Percentiles rank a stretch among this genome's conserved stretches.
phyloP scores from a whole-genome alignment of 1,140 invertebrate genomes.

The Ectropis grisescens region DNA sequence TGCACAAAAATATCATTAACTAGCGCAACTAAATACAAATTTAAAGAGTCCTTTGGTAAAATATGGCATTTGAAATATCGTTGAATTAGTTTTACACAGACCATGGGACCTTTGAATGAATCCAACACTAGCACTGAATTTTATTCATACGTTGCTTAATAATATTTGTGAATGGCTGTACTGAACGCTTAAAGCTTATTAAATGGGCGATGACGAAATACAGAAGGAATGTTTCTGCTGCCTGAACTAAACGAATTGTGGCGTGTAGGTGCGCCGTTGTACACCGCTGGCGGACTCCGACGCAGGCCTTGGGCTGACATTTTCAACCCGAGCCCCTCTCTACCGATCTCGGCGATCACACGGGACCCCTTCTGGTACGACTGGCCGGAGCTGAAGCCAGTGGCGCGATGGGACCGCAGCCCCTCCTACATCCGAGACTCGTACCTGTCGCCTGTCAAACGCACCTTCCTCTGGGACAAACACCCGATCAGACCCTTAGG shows the following conservation, averaged over 20 bases:
- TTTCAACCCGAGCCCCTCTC: constrained; percentile 80
- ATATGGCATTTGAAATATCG: too few relatives aligned
- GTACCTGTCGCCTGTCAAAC: constrained; percentile 89
- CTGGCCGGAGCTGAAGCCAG: constrained; percentile 82
- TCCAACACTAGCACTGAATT: too few relatives aligned
- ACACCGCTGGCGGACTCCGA: constrained; percentile 73
- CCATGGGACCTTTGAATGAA: too few relatives aligned
- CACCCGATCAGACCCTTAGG: constrained; percentile 89
- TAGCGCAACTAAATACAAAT: too few relatives aligned
- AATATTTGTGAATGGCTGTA: too few relatives aligned
- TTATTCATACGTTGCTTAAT: too few relatives aligned
- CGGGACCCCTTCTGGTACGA: constrained; percentile 90
- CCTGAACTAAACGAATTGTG: constrained; percentile 35
- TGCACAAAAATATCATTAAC: too few relatives aligned
- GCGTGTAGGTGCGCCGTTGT: constrained; percentile 77
- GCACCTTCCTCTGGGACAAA: constrained; percentile 89
- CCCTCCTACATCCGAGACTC: constrained; percentile 87
- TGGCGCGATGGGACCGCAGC: constrained; percentile 74
- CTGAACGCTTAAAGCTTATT: constrained; percentile 19
- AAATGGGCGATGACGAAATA: constrained; percentile 41
- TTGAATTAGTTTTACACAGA: too few relatives aligned
- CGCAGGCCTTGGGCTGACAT: constrained; percentile 80
- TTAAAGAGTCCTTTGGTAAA: too few relatives aligned
- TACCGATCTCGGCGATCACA: constrained; percentile 83
- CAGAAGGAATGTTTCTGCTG: constrained; percentile 32